phyloP scores from a whole-genome alignment of 2,797 vertebrate species.

The Eremophila alpestris region DNA sequence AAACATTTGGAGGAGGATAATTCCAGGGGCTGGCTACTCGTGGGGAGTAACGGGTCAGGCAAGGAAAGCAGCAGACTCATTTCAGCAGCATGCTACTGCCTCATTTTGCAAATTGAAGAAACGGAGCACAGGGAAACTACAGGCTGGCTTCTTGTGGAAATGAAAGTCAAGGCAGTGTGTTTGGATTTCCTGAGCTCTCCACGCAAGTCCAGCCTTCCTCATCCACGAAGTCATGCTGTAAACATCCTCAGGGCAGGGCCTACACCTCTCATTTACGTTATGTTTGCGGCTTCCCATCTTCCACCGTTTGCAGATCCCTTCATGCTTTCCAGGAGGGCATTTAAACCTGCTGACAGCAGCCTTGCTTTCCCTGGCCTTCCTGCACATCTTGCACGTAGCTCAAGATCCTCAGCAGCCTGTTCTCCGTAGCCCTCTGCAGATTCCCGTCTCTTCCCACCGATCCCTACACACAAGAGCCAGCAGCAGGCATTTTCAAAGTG shows the following conservation, averaged over 20 bases:
- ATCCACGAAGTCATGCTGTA: background rate
- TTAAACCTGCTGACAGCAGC: slow-evolving; percentile 37
- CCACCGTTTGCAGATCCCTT: slow-evolving; percentile 41
- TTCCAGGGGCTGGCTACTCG: background rate
- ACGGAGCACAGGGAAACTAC: background rate
- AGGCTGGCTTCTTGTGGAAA: background rate
- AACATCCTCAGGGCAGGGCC: slow-evolving; percentile 46
- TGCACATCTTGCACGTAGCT: slow-evolving; percentile 30
- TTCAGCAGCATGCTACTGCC: background rate
- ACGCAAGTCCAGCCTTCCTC: slow-evolving; percentile 4
- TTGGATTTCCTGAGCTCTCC: slow-evolving; percentile 2
- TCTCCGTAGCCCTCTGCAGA: background rate
- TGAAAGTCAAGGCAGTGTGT: background rate
- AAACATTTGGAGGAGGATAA: background rate
- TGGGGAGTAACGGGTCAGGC: background rate
- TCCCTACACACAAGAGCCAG: background rate
- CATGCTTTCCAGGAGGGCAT: background rate
- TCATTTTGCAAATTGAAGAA: slow-evolving; percentile 40
- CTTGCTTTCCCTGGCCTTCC: slow-evolving; percentile 3
- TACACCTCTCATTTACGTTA: slow-evolving; percentile 32
- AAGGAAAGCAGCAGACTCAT: background rate
- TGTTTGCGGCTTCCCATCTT: slow-evolving; percentile 5
- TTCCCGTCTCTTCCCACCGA: background rate
- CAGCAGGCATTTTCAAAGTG: background rate
- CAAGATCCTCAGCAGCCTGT: background rate